These are phyloP conservation scores for Eulemur rubriventer DNA, from an alignment of 2,797 vertebrate species.

Conservation along the genomic window DNA sequence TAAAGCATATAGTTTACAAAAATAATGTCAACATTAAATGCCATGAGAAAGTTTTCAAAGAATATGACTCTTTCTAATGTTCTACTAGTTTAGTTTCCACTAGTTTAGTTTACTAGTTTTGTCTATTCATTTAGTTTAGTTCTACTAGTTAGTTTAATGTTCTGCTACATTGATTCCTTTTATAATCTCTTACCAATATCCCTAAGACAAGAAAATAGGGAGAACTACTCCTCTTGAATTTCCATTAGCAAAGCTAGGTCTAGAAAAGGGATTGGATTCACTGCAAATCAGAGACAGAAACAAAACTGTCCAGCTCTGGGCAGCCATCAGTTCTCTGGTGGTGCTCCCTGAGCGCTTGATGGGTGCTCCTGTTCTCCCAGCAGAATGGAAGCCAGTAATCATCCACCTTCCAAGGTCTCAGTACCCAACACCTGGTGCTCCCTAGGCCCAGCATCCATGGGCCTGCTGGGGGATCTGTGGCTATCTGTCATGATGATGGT, in stretches of 20 bases:
- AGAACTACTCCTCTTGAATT: background rate
- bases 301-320: background rate
- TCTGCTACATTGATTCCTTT: background rate
- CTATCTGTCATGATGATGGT: slow-evolving; percentile 31
- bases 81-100: background rate
- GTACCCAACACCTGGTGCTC: background rate
- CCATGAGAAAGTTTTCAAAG: slow-evolving; percentile 42
- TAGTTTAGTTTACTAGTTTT: background rate
- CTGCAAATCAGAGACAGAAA: background rate
- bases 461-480: slow-evolving; percentile 10
- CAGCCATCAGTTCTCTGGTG: background rate
- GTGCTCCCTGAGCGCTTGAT: background rate
- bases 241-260: background rate
- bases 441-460: slow-evolving; percentile 76
- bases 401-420: background rate
- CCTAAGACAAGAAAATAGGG: background rate
- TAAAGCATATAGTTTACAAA: background rate
- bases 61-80: background rate
- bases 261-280: background rate
- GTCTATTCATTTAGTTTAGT: background rate
- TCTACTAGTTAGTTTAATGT: background rate
- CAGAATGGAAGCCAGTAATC: background rate
- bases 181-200: background rate
- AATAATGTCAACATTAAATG: background rate
- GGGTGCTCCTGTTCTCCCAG: background rate